Evolutionary conservation across 2,113 vertebrate species (phyloP), one percentile per base, ranked within the genome.

Genomic region (Chelonoidis abingdonii): DNA sequence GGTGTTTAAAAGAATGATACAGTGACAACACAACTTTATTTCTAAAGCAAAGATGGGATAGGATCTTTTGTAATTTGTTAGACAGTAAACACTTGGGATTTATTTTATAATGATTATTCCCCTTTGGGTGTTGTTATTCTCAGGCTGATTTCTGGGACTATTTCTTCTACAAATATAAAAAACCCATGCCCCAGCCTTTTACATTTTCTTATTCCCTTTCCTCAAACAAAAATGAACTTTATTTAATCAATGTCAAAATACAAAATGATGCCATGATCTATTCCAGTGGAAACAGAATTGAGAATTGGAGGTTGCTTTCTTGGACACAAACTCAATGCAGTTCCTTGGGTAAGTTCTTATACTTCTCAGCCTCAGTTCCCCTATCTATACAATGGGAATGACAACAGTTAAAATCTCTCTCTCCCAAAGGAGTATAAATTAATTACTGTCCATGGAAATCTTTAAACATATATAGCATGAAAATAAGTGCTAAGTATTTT

Each of bases 141-240:
- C 22, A 21, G 56, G 4, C 5, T 38, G 10, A 57, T 69, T 90
- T 90, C 65, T 78, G 22, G 81, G 49, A 25, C 49, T 88, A 53
- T 13, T 6, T 0, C 12, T n/a, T 44, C 38, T 72, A n/a, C 12
- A 11, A 35, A 80, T 27, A 50, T 1, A 1, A 49, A 47, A 49
- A 10, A 10, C 50, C 2, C 0, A 1, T 54, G 50, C 0, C 3
- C 62, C 50, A 6, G 27, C 5, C 8, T 22, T 62, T 17, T 79
- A 13, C 14, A 24, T 76, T 38, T 17, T 14, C 24, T 44, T 24
- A 11, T 2, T 27, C 7, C 38, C 59, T 52, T 44, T 59, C 44
- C 59, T 54, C 44, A 62, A 56, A 21, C 65, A 69, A 69, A 69
- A 65, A 65, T n/a, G 3, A 59, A 59, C 57, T 12, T 29, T 65